Base-by-base conservation (phyloP, 2,113 vertebrate genomes). In the Fregata magnificens region DNA sequence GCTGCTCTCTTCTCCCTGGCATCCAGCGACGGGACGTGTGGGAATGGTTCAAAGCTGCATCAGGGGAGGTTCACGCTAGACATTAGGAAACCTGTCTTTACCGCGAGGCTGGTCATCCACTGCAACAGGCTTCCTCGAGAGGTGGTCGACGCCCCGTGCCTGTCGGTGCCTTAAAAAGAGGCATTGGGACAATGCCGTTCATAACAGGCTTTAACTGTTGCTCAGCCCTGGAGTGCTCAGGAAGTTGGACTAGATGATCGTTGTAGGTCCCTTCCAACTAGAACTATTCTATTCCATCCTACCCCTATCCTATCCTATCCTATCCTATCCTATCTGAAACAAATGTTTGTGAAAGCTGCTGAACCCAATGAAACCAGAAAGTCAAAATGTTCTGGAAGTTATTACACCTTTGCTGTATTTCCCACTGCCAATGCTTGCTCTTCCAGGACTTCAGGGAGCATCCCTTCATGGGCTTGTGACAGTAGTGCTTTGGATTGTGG, bases 21-120 rank as follows among this genome's bases (percentile, higher is more conserved):
- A 28, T 45, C 9, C 61, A 47, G 14, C 5, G 6, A 34, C 19
- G 47, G 8, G 12, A 47, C 1, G 2, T 0, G 0, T 12, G 8
- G 31, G 9, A 62, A 40, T 32, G 36, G 20, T 72, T 31, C 50
- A 55, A 40, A 73, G 34, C 45, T 49, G 45, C 66, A 19, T 19
- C 45, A 49, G 24, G 11, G 9, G 34, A 69, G 12, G 45, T 36
- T 70, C 13, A 40, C 19, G 53, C 19, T 22, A 6, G 36, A 22
- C 4, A 40, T 31, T 9, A 40, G 14, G 49, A 40, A 36, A 1
- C 15, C 14, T 6, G 34, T n/a, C 20, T 58, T 58, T 58, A 58
- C 13, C 8, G 2, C 21, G 20, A 58, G 56, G 20, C 8, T 34
- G 20, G 20, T n/a, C 19, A 34, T 6, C 34, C 56, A 58, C 32